Evolutionary conservation across 1,140 invertebrate genomes (phyloP).

Genomic region (Orius insidiosus): DNA sequence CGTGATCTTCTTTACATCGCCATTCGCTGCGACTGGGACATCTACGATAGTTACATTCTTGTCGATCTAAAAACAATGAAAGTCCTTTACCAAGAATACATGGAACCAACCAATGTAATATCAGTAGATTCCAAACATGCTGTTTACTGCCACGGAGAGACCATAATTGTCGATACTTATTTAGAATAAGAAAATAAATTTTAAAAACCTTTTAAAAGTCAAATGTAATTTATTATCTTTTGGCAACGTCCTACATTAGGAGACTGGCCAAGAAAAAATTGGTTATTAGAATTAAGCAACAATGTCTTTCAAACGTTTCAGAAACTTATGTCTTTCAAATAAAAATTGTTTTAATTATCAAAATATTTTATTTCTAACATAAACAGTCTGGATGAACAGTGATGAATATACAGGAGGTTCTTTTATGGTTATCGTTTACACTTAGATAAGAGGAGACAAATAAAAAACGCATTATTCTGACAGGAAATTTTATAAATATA

Average conservation of each 20-base stretch:
- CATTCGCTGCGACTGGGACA: neutral
- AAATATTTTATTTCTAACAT: no score
- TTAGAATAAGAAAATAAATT: neutral
- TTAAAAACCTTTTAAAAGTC: no score
- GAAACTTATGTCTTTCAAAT: no score
- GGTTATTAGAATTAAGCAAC: no score
- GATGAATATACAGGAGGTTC: no score
- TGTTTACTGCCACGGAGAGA: neutral
- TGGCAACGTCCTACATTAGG: no score
- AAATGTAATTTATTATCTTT: no score
- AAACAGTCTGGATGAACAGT: no score
- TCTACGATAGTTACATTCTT: slow-evolving; percentile 3
- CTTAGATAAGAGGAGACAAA: neutral
- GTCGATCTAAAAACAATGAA: slow-evolving; percentile 5
- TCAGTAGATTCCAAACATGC: slow-evolving; percentile 6
- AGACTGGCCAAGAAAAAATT: no score
- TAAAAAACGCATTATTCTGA: slow-evolving; percentile 3
- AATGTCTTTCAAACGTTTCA: no score
- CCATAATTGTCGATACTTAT: neutral
- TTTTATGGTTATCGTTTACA: no score
- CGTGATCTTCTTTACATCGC: slow-evolving; percentile 4
- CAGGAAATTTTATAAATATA: slow-evolving; percentile 8
- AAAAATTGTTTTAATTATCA: no score
- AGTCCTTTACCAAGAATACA: slow-evolving; percentile 5
- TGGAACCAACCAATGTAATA: slow-evolving; percentile 4